These are phyloP conservation scores for Acropora yongei DNA, from an alignment of 64 coral and sea anemone genomes.

Conservation along the genomic window DNA sequence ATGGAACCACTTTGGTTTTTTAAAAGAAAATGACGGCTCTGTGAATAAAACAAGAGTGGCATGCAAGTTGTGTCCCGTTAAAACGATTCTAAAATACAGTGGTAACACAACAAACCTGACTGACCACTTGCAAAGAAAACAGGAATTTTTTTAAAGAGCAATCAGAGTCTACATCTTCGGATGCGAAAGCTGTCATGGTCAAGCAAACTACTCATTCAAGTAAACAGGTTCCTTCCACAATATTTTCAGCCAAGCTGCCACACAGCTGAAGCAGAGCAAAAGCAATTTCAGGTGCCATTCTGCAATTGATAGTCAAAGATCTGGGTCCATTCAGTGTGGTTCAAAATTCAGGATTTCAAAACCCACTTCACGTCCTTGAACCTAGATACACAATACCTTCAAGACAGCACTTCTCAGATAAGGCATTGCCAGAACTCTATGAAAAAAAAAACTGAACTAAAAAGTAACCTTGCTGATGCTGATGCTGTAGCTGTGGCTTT, in stretches of 20 bases:
- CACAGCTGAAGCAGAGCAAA: too few species aligned
- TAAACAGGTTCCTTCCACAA: too few species aligned
- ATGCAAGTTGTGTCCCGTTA: not conserved
- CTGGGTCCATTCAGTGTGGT: not conserved
- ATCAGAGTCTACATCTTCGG: too few species aligned
- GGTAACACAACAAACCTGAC: conserved; percentile 41
- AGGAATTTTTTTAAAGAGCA: too few species aligned
- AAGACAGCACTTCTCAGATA: conserved; percentile 25
- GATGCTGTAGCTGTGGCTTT: conserved; percentile 42
- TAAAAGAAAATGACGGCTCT: conserved; percentile 43
- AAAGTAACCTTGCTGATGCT: conserved; percentile 15
- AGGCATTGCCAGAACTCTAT: conserved; percentile 29
- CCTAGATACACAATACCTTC: conserved; percentile 34
- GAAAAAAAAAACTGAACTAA: conserved; percentile 21
- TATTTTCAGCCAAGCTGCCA: too few species aligned
- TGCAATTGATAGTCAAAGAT: too few species aligned
- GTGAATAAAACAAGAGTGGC: conserved; percentile 14
- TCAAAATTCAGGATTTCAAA: conserved; percentile 10
- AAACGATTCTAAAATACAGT: conserved; percentile 2
- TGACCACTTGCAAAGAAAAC: conserved; percentile 35
- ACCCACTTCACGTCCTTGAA: conserved; percentile 32
- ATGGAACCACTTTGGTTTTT: not conserved
- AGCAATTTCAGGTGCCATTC: not conserved
- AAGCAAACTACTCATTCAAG: too few species aligned
- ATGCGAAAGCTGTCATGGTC: too few species aligned